A percentile compares a stretch with the other conserved stretches of the same genome.
phyloP scores from a whole-genome alignment of 2,888 invertebrate species.

The Cinara cedri region DNA sequence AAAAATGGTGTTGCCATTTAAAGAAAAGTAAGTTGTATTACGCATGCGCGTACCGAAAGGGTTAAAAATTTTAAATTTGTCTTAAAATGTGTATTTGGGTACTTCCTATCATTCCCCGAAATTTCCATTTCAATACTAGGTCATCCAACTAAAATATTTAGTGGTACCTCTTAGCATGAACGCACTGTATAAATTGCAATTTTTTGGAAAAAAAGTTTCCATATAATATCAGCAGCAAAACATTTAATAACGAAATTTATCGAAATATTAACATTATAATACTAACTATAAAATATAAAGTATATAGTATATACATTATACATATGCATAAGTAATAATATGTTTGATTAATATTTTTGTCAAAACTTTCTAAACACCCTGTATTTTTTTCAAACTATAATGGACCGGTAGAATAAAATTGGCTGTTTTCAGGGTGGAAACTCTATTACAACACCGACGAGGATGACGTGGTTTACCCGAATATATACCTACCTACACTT shows the following conservation, averaged over 20 bases:
- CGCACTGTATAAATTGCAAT: too few species aligned
- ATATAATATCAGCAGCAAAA: neutral
- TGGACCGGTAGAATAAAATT: neutral
- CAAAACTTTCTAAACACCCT: neutral
- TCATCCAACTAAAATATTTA: too few species aligned
- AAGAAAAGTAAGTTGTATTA: too few species aligned
- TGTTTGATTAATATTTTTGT: neutral
- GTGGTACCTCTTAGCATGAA: too few species aligned
- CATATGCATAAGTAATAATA: too few species aligned
- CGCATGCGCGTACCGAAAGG: too few species aligned
- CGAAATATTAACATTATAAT: neutral
- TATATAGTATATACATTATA: neutral
- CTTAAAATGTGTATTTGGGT: too few species aligned
- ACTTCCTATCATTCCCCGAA: too few species aligned
- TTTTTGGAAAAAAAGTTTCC: too few species aligned
- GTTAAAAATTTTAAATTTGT: too few species aligned
- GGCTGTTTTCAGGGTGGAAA: neutral
- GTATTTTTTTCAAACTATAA: conserved; percentile 11
- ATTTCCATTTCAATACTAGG: too few species aligned
- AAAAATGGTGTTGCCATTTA: too few species aligned
- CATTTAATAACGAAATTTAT: neutral
- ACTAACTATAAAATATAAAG: neutral
- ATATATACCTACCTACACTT: neutral
- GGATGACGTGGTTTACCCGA: neutral
- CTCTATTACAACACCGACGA: neutral